These are phyloP conservation scores for Parasteatoda tepidariorum DNA, from an alignment of 1,140 invertebrate genomes.

Conservation along the genomic window DNA sequence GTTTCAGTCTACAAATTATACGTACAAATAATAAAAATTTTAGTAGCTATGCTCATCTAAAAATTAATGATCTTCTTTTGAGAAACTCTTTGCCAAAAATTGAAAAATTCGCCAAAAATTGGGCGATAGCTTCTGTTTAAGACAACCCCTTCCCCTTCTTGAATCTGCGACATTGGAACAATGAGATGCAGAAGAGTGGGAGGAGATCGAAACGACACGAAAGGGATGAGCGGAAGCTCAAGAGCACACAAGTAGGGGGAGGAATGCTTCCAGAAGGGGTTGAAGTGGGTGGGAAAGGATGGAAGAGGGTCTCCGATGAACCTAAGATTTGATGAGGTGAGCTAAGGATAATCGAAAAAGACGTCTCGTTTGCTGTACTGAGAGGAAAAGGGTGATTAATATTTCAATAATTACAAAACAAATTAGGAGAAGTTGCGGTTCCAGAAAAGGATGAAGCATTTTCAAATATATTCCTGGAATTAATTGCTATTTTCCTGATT, in stretches of 20 bases:
- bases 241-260: conserved; percentile 25
- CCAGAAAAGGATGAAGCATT: too few relatives aligned
- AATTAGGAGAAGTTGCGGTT: not conserved
- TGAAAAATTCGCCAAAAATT: conserved; percentile 3
- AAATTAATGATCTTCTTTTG: too few relatives aligned
- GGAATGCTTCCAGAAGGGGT: not conserved
- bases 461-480: too few relatives aligned
- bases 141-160: not conserved
- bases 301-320: not conserved
- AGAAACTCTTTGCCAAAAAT: too few relatives aligned
- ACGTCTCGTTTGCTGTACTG: not conserved
- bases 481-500: too few relatives aligned
- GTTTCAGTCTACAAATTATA: too few relatives aligned
- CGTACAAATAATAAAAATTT: too few relatives aligned
- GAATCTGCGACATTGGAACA: conserved; percentile 51
- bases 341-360: conserved; percentile 22
- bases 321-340: not conserved
- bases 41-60: too few relatives aligned
- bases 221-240: conserved; percentile 52
- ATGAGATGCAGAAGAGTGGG: conserved; percentile 54
- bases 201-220: conserved; percentile 50
- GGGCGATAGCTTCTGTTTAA: not conserved
- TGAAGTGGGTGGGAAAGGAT: not conserved
- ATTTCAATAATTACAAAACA: conserved; percentile 12
- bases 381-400: conserved; percentile 30